Evolutionary conservation across 2,888 invertebrate species (phyloP).

Genomic region (Himalopsyche japonica): DNA sequence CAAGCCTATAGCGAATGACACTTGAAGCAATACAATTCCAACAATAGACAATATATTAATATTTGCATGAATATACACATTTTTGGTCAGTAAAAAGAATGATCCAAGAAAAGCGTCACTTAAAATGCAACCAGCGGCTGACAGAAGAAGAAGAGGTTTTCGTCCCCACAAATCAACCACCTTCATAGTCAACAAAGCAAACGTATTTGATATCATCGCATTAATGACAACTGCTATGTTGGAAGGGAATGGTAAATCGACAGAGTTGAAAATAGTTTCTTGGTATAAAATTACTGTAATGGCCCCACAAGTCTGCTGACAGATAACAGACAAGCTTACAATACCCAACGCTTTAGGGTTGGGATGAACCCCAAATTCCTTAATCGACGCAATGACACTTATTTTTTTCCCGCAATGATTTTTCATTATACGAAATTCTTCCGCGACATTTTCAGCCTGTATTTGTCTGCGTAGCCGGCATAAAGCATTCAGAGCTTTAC

Average conservation of each 20-base stretch:
- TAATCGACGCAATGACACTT: neutral
- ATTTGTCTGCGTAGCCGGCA: constrained; percentile 13
- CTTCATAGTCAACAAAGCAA: neutral
- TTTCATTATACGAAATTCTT: constrained; percentile 18
- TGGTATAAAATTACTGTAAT: neutral
- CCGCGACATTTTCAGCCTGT: neutral
- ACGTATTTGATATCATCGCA: neutral
- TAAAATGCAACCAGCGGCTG: constrained; percentile 48
- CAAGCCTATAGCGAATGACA: constrained; percentile 51
- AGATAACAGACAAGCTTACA: neutral
- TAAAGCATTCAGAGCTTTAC: constrained; percentile 12
- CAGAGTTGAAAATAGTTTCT: constrained; percentile 6
- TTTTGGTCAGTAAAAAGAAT: constrained; percentile 51
- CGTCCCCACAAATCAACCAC: constrained; percentile 47
- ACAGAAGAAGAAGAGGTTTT: constrained; percentile 53
- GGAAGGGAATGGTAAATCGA: constrained; percentile 4
- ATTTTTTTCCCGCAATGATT: neutral
- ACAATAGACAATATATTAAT: constrained; percentile 52
- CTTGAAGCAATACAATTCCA: constrained; percentile 48
- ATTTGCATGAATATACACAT: constrained; percentile 45
- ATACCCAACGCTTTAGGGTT: constrained; percentile 21
- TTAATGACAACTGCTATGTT: constrained; percentile 15
- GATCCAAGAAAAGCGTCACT: constrained; percentile 45
- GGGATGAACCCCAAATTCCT: constrained; percentile 1
- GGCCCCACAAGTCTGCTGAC: constrained; percentile 20